These are phyloP conservation scores for Apamea crenata DNA, from an alignment of 2,888 invertebrate species.

Conservation along the genomic window DNA sequence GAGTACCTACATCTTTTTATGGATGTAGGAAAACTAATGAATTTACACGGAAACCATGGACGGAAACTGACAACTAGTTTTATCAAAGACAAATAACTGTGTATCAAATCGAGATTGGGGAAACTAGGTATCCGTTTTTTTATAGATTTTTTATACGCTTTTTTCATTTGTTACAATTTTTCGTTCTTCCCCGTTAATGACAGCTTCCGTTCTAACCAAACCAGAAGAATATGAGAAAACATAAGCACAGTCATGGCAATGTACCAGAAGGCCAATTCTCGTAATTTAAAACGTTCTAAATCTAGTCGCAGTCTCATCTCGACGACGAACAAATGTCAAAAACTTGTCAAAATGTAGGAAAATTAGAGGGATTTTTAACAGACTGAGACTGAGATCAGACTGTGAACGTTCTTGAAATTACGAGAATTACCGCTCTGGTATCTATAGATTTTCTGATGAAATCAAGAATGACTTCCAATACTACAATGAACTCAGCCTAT, in stretches of 20 bases:
- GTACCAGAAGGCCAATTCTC: too few relatives aligned
- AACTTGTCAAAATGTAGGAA: too few relatives aligned
- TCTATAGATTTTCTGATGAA: neutral
- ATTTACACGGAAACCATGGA: neutral
- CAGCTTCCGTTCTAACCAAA: neutral
- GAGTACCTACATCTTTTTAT: slow-evolving; percentile 15
- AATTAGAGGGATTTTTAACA: too few relatives aligned
- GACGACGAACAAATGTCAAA: too few relatives aligned
- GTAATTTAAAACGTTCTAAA: too few relatives aligned
- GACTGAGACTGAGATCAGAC: too few relatives aligned
- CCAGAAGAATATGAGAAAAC: neutral
- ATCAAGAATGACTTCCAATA: neutral
- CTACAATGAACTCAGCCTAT: too few relatives aligned
- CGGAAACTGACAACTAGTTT: neutral
- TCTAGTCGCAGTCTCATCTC: too few relatives aligned
- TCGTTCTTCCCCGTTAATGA: neutral
- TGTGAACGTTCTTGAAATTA: too few relatives aligned
- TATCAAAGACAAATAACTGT: neutral
- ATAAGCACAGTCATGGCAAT: neutral
- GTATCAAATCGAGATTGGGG: neutral
- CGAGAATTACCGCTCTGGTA: too few relatives aligned
- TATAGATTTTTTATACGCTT: neutral
- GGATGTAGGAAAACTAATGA: slow-evolving; percentile 18
- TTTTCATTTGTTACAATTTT: neutral
- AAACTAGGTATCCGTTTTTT: neutral